phyloP scores from a whole-genome alignment of 2,888 invertebrate genomes.

The Agonopterix alstromeriana region DNA sequence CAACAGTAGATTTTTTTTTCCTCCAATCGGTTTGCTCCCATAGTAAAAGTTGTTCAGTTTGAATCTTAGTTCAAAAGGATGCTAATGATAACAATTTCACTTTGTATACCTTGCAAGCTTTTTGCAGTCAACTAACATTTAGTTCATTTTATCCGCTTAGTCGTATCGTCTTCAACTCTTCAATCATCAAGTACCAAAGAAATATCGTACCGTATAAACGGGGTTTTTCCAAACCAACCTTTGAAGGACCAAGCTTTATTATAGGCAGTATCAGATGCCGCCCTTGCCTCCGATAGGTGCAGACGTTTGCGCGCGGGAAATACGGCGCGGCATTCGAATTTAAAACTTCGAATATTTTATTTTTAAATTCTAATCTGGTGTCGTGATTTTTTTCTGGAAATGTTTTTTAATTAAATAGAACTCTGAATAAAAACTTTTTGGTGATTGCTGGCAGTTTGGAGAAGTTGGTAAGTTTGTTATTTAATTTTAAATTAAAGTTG shows the following conservation, averaged over 20 bases:
- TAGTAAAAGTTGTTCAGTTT: no score
- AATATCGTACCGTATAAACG: conserved; percentile 29
- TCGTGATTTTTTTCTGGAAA: conserved; percentile 1
- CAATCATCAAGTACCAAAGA: neutral
- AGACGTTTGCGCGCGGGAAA: conserved; percentile 26
- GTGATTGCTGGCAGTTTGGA: neutral
- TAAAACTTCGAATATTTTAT: conserved; percentile 16
- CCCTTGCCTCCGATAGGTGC: conserved; percentile 31
- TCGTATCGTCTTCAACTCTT: neutral
- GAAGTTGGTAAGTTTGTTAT: conserved; percentile 4
- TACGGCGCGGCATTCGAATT: conserved; percentile 21
- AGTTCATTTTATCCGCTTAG: no score
- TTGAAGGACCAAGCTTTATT: conserved; percentile 24
- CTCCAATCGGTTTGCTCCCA: no score
- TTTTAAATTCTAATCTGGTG: conserved; percentile 4
- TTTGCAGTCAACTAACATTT: no score
- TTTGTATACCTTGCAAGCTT: no score
- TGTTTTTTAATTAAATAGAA: neutral
- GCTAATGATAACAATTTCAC: no score
- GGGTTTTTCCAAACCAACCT: conserved; percentile 25
- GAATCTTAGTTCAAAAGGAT: no score
- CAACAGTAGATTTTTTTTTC: no score
- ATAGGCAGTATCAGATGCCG: conserved; percentile 47
- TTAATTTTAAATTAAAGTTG: no score
- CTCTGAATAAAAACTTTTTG: neutral